These are phyloP conservation scores for Watsonalla cultraria DNA, from an alignment of 2,888 invertebrate genomes.

Conservation along the genomic window DNA sequence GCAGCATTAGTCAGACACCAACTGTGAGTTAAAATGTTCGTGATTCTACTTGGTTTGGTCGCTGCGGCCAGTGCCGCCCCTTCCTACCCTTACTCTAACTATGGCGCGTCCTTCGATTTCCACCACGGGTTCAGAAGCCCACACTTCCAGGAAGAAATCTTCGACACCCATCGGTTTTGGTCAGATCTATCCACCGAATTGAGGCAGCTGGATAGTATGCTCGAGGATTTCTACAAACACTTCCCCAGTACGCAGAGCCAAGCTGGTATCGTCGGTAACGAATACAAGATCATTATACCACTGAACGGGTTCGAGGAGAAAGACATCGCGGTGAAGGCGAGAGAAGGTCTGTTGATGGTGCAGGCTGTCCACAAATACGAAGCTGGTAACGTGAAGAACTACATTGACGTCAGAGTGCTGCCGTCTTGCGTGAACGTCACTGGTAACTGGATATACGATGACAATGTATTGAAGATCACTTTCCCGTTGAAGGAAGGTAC, in stretches of 20 bases:
- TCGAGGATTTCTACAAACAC: slow-evolving; percentile 35
- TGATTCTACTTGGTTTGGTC: slow-evolving; percentile 34
- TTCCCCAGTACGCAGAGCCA: slow-evolving; percentile 36
- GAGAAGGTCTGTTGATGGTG: slow-evolving; percentile 52
- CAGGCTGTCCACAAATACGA: slow-evolving; percentile 43
- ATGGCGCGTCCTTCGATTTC: slow-evolving; percentile 12
- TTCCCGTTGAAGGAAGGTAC: slow-evolving; percentile 40
- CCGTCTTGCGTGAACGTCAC: slow-evolving; percentile 40
- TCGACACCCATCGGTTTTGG: slow-evolving; percentile 57
- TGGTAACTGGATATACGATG: slow-evolving; percentile 52
- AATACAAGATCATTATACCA: slow-evolving; percentile 48
- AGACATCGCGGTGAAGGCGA: slow-evolving; percentile 60
- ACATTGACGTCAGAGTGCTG: slow-evolving; percentile 44
- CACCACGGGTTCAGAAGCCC: slow-evolving; percentile 10
- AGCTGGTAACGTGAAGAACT: slow-evolving; percentile 27
- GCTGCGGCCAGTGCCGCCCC: slow-evolving; percentile 51
- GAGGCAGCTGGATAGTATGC: slow-evolving; percentile 38
- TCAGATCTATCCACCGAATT: slow-evolving; percentile 40
- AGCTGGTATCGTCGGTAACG: slow-evolving; percentile 38
- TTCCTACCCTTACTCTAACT: slow-evolving; percentile 12
- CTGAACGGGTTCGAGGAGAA: slow-evolving; percentile 49
- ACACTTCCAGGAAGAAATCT: slow-evolving; percentile 33
- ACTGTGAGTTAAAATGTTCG: slow-evolving; percentile 31
- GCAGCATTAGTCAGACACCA: slow-evolving; percentile 14
- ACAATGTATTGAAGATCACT: slow-evolving; percentile 39